These are phyloP conservation scores for Epistrophe eligans DNA, from an alignment of 2,888 invertebrate genomes.

Conservation along the genomic window DNA sequence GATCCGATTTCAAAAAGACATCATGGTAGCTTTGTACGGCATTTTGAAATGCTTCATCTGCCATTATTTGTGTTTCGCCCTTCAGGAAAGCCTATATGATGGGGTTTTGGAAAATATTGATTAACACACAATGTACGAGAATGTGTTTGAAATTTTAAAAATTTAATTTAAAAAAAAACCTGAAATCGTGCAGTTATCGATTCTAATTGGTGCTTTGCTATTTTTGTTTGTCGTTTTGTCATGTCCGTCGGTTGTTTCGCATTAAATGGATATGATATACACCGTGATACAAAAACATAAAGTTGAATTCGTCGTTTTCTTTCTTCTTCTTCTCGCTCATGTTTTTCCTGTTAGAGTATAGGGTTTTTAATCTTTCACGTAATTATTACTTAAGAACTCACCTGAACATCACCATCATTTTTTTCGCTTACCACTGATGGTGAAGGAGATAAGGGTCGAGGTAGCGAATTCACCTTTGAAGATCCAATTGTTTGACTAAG, in stretches of 20 bases:
- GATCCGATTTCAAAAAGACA: constrained; percentile 98
- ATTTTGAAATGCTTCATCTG: constrained; percentile 99
- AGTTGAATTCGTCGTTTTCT: constrained; percentile 96
- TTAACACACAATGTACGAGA: too few relatives aligned
- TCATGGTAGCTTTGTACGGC: constrained; percentile 98
- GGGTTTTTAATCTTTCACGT: background rate
- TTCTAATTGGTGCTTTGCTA: constrained; percentile 97
- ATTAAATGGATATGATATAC: constrained; percentile 99
- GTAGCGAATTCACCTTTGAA: constrained; percentile 88
- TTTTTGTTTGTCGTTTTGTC: constrained; percentile 97
- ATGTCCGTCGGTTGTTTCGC: constrained; percentile 99
- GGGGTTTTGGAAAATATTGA: background rate
- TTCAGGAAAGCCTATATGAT: constrained; percentile 92
- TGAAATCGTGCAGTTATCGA: constrained; percentile 97
- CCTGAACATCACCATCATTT: constrained; percentile 92
- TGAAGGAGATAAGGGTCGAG: constrained; percentile 94
- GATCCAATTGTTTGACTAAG: constrained; percentile 86
- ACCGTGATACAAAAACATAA: constrained; percentile 99
- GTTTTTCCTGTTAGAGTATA: constrained; percentile 88
- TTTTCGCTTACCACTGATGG: constrained; percentile 96
- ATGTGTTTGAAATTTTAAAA: too few relatives aligned
- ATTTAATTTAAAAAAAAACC: too few relatives aligned
- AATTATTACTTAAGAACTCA: constrained; percentile 80
- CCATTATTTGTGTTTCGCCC: constrained; percentile 99
- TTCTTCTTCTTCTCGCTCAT: constrained; percentile 98